Evolutionary conservation across 2,797 vertebrate species (phyloP), one percentile per base, ranked within the genome.

Genomic region (Meriones psammophilus): DNA sequence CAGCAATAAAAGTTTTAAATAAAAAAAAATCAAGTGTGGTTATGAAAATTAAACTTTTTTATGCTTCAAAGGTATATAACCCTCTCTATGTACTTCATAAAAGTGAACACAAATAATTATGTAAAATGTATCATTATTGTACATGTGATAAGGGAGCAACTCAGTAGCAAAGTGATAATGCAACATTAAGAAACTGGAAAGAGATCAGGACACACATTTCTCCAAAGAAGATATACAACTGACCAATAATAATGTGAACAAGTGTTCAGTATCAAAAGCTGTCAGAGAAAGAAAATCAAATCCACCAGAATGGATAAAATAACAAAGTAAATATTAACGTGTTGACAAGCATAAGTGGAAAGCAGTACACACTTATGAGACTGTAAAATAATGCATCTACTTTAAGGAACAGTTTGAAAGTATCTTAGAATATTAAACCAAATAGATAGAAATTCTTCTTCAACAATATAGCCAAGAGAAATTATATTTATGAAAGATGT

Each of bases 391-490:
- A 3, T 71, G 46, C 30, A 56, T 30, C 1, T 36, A 28, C 78
- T 85, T 93, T 89, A 42, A 36, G 54, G 28, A 85, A 56, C 39
- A 92, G 30, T 91, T 60, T 91, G 73, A 60, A 33, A 94, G 58
- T 9, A 66, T 26, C 8, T 91, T 13, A 88, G 80, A 71, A 80
- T 88, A 88, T 28, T 91, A 88, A 92, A 54, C 2, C 46, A 84
- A 36, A 66, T 56, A 50, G 20, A 14, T 42, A 64, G 26, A 64
- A 64, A 42, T 5, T 8, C 36, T 14, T 77, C 42, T 54, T 64
- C 58, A 83, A 30, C 3, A 24, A 13, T 56, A 56, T 56, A 58
- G 56, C 56, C 54, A 46, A 94, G 30, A 80, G 20, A 39, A 92
- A 8, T 62, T 74, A 54, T 22, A 36, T 66, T 6, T 33, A 71